Conservation (phyloP, 2,888 invertebrate species). For the Archaeoteleia sp. region DNA sequence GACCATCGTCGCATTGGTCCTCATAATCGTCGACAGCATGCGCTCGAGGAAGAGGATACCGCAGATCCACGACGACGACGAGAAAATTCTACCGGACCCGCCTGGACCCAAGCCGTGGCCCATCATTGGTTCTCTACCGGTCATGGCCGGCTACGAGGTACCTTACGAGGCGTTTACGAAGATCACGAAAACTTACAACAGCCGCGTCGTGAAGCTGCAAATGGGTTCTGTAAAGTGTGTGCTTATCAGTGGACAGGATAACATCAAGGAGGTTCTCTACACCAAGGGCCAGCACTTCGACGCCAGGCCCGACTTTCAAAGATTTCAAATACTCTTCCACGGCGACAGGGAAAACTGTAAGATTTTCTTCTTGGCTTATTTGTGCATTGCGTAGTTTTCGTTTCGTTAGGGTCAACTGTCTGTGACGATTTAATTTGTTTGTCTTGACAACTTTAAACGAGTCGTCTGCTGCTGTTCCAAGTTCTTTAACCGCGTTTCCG, state of each 20-base stretch:
- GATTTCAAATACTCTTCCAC: conserved; percentile 80
- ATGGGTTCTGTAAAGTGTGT: conserved; percentile 78
- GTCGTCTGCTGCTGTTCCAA: too few species aligned
- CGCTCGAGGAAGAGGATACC: conserved; percentile 50
- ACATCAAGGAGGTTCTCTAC: conserved; percentile 78
- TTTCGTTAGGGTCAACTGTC: too few species aligned
- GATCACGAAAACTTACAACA: conserved; percentile 76
- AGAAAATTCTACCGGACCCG: conserved; percentile 67
- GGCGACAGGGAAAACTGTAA: conserved; percentile 83
- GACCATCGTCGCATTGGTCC: too few species aligned
- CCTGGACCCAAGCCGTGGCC: conserved; percentile 78
- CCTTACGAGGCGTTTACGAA: conserved; percentile 79
- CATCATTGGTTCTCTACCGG: conserved; percentile 78
- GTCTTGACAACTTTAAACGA: too few species aligned
- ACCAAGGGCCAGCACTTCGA: conserved; percentile 80
- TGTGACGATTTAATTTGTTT: not conserved
- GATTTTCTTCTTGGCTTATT: conserved; percentile 64
- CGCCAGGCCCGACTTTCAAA: conserved; percentile 79
- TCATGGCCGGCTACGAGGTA: conserved; percentile 78
- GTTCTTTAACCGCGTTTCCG: too few species aligned
- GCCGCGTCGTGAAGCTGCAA: conserved; percentile 77
- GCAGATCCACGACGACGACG: conserved; percentile 53
- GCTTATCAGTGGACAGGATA: conserved; percentile 78
- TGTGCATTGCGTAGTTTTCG: not conserved
- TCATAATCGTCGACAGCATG: conserved; percentile 62